phyloP scores from a whole-genome alignment of 1,140 invertebrate species.

The Leptinotarsa lineolata region DNA sequence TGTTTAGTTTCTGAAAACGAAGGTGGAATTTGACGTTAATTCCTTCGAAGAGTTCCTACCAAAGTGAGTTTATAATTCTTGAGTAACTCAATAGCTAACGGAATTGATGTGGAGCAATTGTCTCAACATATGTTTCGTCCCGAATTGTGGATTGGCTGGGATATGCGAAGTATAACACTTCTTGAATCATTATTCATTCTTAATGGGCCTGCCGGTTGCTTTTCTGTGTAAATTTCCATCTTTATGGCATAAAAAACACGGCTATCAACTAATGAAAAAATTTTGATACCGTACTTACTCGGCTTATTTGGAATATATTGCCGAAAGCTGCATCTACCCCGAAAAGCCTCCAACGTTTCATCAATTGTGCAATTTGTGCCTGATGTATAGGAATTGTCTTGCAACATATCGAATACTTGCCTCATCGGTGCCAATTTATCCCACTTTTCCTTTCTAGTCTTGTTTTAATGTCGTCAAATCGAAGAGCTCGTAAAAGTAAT shows the following conservation, averaged over 20 bases:
- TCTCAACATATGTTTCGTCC: constrained; percentile 25
- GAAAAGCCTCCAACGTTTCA: constrained; percentile 54
- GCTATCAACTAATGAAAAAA: constrained; percentile 1
- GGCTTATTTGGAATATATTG: constrained; percentile 42
- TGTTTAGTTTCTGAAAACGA: neutral
- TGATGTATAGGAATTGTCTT: neutral
- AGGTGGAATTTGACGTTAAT: constrained; percentile 12
- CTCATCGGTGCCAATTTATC: constrained; percentile 18
- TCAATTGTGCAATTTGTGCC: constrained; percentile 33
- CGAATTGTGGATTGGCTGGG: constrained; percentile 13
- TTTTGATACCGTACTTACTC: constrained; percentile 19
- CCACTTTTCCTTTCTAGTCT: constrained; percentile 51
- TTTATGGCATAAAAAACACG: constrained; percentile 28
- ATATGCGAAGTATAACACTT: constrained; percentile 48
- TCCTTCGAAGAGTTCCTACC: neutral
- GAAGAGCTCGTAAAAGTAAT: constrained; percentile 32
- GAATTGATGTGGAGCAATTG: constrained; percentile 10
- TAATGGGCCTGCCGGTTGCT: constrained; percentile 51
- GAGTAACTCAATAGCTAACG: constrained; percentile 27
- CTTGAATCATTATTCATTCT: constrained; percentile 40
- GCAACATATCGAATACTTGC: constrained; percentile 6
- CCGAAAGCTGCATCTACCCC: constrained; percentile 53
- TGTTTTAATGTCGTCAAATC: constrained; percentile 44
- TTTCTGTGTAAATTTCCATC: constrained; percentile 50
- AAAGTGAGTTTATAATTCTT: constrained; percentile 43